Percentiles rank a stretch among this genome's conserved stretches.
Conservation (phyloP, 2,113 vertebrate species). For the Coptodon bakossiorum region DNA sequence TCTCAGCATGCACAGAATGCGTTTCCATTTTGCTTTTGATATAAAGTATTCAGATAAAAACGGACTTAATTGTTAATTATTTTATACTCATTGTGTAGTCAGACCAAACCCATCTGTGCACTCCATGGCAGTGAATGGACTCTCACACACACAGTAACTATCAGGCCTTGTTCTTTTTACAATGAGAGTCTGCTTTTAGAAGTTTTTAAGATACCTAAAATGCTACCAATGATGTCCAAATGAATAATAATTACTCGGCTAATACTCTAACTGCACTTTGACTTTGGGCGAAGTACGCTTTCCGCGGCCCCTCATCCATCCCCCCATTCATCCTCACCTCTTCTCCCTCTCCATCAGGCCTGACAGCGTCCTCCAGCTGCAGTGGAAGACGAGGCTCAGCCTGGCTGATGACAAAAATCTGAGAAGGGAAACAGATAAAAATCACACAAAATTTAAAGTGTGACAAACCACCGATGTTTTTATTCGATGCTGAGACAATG, state of each 20-base stretch:
- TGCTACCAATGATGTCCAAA: background rate
- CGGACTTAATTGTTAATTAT: background rate
- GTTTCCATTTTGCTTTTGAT: background rate
- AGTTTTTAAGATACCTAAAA: background rate
- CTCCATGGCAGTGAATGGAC: background rate
- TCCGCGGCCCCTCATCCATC: background rate
- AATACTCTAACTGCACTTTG: background rate
- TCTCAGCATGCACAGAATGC: background rate
- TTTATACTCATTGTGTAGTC: background rate
- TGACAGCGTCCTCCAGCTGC: slow-evolving; percentile 92
- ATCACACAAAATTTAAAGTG: background rate
- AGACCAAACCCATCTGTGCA: background rate
- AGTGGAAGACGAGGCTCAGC: slow-evolving; percentile 90
- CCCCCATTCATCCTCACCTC: slow-evolving; percentile 78
- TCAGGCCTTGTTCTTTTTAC: background rate
- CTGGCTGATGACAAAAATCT: slow-evolving; percentile 96
- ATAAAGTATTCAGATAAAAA: background rate
- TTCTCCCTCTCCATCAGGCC: slow-evolving; percentile 90
- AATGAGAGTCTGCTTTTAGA: background rate
- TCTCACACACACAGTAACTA: background rate
- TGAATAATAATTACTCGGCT: background rate
- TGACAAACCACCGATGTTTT: background rate
- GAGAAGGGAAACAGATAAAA: background rate
- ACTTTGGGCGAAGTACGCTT: background rate
- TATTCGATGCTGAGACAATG: background rate